Conservation (phyloP, 2,888 invertebrate genomes). For the Venustoraphidia nigricollis region DNA sequence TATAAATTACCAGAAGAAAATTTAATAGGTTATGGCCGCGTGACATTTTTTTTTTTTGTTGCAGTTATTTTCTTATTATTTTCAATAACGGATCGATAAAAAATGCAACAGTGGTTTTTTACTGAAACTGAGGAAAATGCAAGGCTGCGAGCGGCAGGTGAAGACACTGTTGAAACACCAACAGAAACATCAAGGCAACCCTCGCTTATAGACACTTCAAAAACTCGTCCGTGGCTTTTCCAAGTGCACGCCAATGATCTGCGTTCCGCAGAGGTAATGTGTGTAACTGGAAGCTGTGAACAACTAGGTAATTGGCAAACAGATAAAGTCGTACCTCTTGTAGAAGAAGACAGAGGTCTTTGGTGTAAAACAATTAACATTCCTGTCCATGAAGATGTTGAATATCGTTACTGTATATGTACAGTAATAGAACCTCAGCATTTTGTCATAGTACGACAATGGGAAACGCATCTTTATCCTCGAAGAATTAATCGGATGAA, state of each 20-base stretch:
- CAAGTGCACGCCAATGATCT: slow-evolving; percentile 35
- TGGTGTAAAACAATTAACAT: slow-evolving; percentile 51
- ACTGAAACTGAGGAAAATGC: slow-evolving; percentile 34
- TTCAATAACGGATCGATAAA: slow-evolving; percentile 12
- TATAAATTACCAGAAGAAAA: too few species aligned
- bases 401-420: slow-evolving; percentile 65
- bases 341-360: slow-evolving; percentile 30
- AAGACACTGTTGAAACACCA: slow-evolving; percentile 5
- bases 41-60: neutral
- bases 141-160: slow-evolving; percentile 22
- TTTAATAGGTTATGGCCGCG: neutral
- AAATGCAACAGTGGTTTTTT: slow-evolving; percentile 52
- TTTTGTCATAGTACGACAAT: slow-evolving; percentile 48
- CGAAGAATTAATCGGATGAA: slow-evolving; percentile 35
- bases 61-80: slow-evolving; percentile 1
- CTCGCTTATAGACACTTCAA: neutral
- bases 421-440: slow-evolving; percentile 42
- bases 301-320: slow-evolving; percentile 60
- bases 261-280: slow-evolving; percentile 45
- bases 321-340: slow-evolving; percentile 38
- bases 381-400: slow-evolving; percentile 48
- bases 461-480: slow-evolving; percentile 67
- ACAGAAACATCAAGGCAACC: slow-evolving; percentile 5
- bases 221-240: slow-evolving; percentile 29
- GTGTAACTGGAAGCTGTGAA: slow-evolving; percentile 49